Evolutionary conservation across 1,140 invertebrate genomes (phyloP), one percentile per base, ranked within the genome.

Genomic region (Cydia fagiglandana): DNA sequence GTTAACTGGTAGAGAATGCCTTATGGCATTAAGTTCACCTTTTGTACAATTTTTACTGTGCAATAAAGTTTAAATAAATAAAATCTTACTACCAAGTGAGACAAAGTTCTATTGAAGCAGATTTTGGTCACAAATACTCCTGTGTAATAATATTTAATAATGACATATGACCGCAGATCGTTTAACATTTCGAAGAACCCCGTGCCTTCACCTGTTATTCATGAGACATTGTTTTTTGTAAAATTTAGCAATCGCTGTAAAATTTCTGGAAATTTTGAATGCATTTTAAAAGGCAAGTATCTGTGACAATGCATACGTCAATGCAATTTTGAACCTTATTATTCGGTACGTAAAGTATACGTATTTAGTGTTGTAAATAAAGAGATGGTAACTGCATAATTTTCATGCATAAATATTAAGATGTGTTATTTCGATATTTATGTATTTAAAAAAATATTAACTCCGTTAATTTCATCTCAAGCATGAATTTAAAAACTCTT

Each of bases 211-310:
- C n/a, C 56, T 61, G 4, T 53, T 61, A 61, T 61, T 61, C 56
- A 61, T 61, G 24, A 61, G 56, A n/a, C 56, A 61, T 61, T 61
- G 56, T 61, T 61, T 61, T 61, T 61, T 61, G 56, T 17, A 56
- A 56, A 15, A 61, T 61, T 61, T 20, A 61, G 56, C 56, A 61
- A 61, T 20, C 9, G 56, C 56, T 20, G 15, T n/a, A n/a, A 2
- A 53, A 0, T 6, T 24, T 17, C 56, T 17, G 56, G n/a, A 61
- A 20, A 24, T 20, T 61, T 61, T 20, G 17, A 61, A 61, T 61
- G 56, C 56, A 61, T 61, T 61, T 61, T 20, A n/a, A 50, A n/a
- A 50, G 50, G 13, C 45, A 13, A 47, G 12, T 13, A 13, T 47
- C 45, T 47, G 12, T 4, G 45, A 47, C 10, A 47, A 15, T 47